These are phyloP conservation scores for Streptopelia turtur DNA, from an alignment of 2,797 vertebrate species.

Conservation along the genomic window DNA sequence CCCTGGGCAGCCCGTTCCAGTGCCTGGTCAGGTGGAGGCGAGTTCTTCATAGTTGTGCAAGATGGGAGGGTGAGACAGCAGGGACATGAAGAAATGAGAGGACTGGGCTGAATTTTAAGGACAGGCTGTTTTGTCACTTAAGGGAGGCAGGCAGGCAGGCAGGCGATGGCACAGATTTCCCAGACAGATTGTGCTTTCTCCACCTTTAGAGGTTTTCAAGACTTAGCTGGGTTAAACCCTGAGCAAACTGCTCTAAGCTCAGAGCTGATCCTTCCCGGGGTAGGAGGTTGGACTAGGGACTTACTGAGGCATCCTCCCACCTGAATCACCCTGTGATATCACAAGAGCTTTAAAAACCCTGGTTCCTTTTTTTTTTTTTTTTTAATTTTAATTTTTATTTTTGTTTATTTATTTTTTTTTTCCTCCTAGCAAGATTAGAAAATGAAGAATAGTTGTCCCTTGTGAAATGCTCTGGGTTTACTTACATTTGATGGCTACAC, in stretches of 20 bases:
- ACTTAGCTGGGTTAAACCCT: not conserved
- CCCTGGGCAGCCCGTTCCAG: too few relatives aligned
- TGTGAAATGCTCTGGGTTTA: not conserved
- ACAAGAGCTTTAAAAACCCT: not conserved
- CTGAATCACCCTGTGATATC: not conserved
- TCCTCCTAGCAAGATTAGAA: not conserved
- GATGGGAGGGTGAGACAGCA: too few relatives aligned
- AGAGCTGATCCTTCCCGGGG: not conserved
- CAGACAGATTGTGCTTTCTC: not conserved
- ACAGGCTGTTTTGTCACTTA: not conserved
- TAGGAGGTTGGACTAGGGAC: too few relatives aligned
- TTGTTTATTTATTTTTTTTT: not conserved
- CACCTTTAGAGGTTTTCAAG: not conserved
- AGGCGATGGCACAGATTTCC: not conserved
- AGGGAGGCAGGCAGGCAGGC: too few relatives aligned
- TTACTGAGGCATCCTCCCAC: not conserved
- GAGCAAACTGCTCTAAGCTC: not conserved
- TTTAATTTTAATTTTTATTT: too few relatives aligned
- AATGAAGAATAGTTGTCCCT: not conserved
- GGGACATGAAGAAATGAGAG: fast-evolving
- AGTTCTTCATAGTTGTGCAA: fast-evolving
- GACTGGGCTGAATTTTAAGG: not conserved
- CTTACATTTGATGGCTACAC: not conserved
- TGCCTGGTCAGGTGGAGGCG: not conserved
- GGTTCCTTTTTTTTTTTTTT: fast-evolving